phyloP scores from a whole-genome alignment of 1,140 invertebrate genomes.

The Hyles euphorbiae region DNA sequence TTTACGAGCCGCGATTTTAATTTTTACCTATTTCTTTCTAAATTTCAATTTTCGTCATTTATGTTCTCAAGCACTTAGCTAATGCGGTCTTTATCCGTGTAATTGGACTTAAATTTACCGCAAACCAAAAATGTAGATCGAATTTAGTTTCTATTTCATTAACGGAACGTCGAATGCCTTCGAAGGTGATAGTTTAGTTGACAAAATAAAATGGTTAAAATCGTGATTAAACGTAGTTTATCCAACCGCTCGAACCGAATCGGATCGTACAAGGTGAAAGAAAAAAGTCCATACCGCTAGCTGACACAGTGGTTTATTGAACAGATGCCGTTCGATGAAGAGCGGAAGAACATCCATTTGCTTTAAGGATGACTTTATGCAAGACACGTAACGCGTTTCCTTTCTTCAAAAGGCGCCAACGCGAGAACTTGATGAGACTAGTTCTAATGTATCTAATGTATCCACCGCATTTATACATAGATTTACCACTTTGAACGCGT shows the following conservation, averaged over 20 bases:
- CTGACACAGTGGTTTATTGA: slow-evolving; percentile 69
- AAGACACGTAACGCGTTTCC: slow-evolving; percentile 1
- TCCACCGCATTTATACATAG: neutral
- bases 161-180: too few relatives aligned
- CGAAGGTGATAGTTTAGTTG: too few relatives aligned
- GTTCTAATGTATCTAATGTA: neutral
- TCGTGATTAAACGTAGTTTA: too few relatives aligned
- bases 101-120: too few relatives aligned
- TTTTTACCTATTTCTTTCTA: slow-evolving; percentile 30
- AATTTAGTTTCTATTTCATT: too few relatives aligned
- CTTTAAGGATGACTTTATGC: slow-evolving; percentile 7
- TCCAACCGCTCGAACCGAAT: slow-evolving; percentile 24
- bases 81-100: too few relatives aligned
- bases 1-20: slow-evolving; percentile 36
- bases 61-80: too few relatives aligned
- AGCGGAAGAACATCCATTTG: slow-evolving; percentile 24
- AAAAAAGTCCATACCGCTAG: slow-evolving; percentile 66
- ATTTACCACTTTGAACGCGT: too few relatives aligned
- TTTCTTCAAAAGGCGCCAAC: neutral
- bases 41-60: neutral
- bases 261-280: slow-evolving; percentile 44
- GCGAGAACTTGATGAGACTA: neutral
- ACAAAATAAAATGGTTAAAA: too few relatives aligned
- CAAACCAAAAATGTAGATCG: too few relatives aligned
- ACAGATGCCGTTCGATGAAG: slow-evolving; percentile 47